Percentiles rank a stretch among this genome's conserved stretches.
These are phyloP conservation scores for Enteromius afrohamiltoni DNA, from an alignment of 2,797 vertebrate genomes.

Conservation along the genomic window DNA sequence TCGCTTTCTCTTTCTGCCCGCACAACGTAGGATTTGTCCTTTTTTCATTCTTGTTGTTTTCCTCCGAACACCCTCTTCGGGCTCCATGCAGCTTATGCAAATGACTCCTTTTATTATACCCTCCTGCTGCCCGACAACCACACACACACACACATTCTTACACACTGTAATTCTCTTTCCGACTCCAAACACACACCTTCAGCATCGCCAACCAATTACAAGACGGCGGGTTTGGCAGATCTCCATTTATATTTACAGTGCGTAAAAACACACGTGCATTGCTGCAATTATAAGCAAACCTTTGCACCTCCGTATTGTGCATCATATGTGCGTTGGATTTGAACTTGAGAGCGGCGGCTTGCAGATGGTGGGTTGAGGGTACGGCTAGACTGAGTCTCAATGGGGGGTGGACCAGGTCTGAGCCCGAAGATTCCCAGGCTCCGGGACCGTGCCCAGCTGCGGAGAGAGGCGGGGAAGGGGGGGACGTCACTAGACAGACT, in stretches of 20 bases:
- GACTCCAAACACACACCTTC: constrained; percentile 34
- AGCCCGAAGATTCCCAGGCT: constrained; percentile 87
- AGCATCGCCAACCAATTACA: constrained; percentile 36
- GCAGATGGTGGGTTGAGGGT: constrained; percentile 50
- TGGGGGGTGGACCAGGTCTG: constrained; percentile 38
- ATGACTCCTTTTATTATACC: constrained; percentile 82
- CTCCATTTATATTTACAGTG: constrained; percentile 27
- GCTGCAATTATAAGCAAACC: constrained; percentile 1
- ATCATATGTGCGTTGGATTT: constrained; percentile 13
- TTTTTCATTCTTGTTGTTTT: constrained; percentile 77
- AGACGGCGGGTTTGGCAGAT: constrained; percentile 11
- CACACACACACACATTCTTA: constrained; percentile 45
- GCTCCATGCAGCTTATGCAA: constrained; percentile 90
- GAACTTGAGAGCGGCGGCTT: constrained; percentile 20
- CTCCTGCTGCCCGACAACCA: constrained; percentile 71
- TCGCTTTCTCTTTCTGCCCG: constrained; percentile 79
- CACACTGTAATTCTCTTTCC: constrained; percentile 24
- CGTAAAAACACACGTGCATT: not conserved
- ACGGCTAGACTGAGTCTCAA: constrained; percentile 55
- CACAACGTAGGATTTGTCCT: constrained; percentile 81
- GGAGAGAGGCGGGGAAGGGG: constrained; percentile 66
- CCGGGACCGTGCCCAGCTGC: constrained; percentile 82
- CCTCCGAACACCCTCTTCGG: constrained; percentile 73
- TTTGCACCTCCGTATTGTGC: not conserved
- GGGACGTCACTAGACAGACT: constrained; percentile 87